These are phyloP conservation scores for Apamea anceps DNA, from an alignment of 2,888 invertebrate genomes.

Conservation along the genomic window DNA sequence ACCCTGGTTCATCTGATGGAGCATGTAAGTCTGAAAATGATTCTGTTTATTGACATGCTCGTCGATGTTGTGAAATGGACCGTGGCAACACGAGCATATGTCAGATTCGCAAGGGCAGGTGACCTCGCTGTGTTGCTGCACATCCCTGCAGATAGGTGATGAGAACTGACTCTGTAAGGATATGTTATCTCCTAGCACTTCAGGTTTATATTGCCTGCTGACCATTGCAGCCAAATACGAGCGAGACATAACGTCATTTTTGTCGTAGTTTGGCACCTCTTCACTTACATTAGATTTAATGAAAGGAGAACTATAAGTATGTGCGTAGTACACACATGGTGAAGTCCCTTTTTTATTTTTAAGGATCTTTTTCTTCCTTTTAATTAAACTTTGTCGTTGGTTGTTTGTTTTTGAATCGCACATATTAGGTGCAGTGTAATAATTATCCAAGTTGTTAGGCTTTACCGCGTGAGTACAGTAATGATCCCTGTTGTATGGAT, in stretches of 20 bases:
- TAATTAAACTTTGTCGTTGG: conserved; percentile 60
- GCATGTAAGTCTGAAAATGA: conserved; percentile 49
- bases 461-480: background rate
- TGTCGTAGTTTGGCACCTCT: conserved; percentile 10
- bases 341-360: conserved; percentile 68
- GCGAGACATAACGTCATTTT: conserved; percentile 42
- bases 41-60: conserved; percentile 63
- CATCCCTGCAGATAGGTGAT: conserved; percentile 80
- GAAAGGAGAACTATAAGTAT: conserved; percentile 71
- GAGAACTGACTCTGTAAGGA: conserved; percentile 78
- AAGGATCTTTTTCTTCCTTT: conserved; percentile 65
- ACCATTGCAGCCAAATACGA: conserved; percentile 74
- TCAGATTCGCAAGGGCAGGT: conserved; percentile 71
- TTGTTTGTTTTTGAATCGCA: conserved; percentile 39
- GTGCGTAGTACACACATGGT: conserved; percentile 77
- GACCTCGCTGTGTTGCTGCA: conserved; percentile 33
- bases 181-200: conserved; percentile 67
- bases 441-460: background rate
- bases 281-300: conserved; percentile 28
- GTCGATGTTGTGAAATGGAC: conserved; percentile 80
- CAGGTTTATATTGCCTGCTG: conserved; percentile 77
- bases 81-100: conserved; percentile 80
- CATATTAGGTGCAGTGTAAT: conserved; percentile 2
- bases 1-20: conserved; percentile 60
- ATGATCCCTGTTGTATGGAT: background rate